phyloP scores from a whole-genome alignment of 2,797 vertebrate species.

The Masticophis lateralis region DNA sequence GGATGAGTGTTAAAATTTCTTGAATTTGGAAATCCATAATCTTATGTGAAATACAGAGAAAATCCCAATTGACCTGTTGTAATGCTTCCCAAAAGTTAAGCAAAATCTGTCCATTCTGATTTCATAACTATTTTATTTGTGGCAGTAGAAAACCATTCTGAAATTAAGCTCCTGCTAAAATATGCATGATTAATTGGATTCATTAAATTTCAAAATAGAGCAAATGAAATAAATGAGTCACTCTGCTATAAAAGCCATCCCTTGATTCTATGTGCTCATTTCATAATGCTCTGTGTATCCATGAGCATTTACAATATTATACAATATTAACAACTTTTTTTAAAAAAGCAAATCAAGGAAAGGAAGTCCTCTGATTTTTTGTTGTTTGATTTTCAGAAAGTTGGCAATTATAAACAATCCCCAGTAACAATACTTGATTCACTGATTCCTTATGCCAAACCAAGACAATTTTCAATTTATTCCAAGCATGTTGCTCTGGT shows the following conservation, averaged over 20 bases:
- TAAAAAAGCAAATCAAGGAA: neutral
- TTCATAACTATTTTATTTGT: slow-evolving; percentile 30
- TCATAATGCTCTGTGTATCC: slow-evolving; percentile 20
- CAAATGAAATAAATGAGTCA: slow-evolving; percentile 56
- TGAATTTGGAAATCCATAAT: neutral
- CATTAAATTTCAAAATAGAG: slow-evolving; percentile 59
- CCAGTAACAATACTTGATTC: slow-evolving; percentile 12
- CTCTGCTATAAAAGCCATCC: slow-evolving; percentile 34
- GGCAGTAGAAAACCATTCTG: slow-evolving; percentile 31
- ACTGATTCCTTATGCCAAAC: neutral
- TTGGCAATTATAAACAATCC: neutral
- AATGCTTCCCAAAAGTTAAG: neutral
- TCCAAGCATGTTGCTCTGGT: slow-evolving; percentile 7
- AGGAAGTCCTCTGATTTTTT: neutral
- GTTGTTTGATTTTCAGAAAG: neutral
- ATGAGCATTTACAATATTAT: neutral
- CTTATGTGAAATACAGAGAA: neutral
- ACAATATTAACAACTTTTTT: neutral
- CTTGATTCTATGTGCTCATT: slow-evolving; percentile 7
- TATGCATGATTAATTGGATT: slow-evolving; percentile 51
- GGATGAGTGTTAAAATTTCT: neutral
- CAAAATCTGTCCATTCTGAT: neutral
- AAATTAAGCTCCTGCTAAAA: slow-evolving; percentile 40
- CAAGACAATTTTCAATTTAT: neutral
- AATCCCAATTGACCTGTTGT: neutral